Percentiles rank a stretch among this genome's conserved stretches.
These are phyloP conservation scores for Andinoacara biseriatus DNA, from an alignment of 2,113 vertebrate species.

Conservation along the genomic window DNA sequence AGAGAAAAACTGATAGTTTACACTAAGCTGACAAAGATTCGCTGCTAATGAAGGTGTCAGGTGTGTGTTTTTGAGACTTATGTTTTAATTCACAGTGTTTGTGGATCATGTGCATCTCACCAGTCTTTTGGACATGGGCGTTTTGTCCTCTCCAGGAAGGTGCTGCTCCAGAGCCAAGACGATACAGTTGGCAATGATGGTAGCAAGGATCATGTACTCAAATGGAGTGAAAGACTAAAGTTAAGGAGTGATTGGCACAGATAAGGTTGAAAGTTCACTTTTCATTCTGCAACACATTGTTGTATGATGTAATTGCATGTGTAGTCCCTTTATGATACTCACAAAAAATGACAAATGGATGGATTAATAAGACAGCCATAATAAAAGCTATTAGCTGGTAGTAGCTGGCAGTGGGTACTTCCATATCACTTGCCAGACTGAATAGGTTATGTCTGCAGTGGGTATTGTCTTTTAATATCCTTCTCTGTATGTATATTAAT, in stretches of 20 bases:
- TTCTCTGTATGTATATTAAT: neutral
- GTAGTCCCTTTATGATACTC: accelerated
- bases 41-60: neutral
- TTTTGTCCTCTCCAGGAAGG: constrained; percentile 96
- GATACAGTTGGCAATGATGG: constrained; percentile 98
- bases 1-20: neutral
- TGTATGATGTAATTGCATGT: neutral
- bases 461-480: accelerated
- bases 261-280: neutral
- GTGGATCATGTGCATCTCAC: constrained; percentile 77
- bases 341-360: neutral
- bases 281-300: neutral
- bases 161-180: constrained; percentile 97
- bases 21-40: neutral
- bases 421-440: neutral
- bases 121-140: constrained; percentile 95
- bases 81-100: neutral
- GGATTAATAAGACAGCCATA: neutral
- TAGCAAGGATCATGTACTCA: constrained; percentile 98
- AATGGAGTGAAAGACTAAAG: constrained; percentile 86
- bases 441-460: neutral
- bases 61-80: neutral
- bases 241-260: constrained; percentile 81
- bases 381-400: neutral
- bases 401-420: neutral